Percentiles rank a stretch among this genome's conserved stretches.
Conservation (phyloP, 1,140 invertebrate species). For the Heliconius himera region DNA sequence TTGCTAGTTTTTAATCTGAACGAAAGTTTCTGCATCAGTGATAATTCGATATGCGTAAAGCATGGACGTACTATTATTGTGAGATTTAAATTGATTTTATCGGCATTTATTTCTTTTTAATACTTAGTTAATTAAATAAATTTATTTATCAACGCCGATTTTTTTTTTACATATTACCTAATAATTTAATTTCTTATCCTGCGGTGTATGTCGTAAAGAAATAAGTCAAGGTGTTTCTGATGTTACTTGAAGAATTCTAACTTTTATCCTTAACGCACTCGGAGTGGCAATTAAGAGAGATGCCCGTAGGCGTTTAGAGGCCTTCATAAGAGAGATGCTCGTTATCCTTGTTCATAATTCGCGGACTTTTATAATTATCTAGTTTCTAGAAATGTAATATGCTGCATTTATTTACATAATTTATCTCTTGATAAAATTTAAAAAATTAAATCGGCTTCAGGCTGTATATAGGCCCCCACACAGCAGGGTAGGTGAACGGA, state of each 20-base stretch:
- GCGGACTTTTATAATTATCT: not conserved
- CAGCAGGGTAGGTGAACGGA: no score
- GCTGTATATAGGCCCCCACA: no score
- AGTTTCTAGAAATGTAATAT: not conserved
- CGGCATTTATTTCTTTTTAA: not conserved
- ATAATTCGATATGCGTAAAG: no score
- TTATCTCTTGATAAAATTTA: not conserved
- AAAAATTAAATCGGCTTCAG: no score
- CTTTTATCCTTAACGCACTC: conserved; percentile 4
- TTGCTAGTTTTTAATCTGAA: no score
- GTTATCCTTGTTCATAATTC: not conserved
- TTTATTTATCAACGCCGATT: not conserved
- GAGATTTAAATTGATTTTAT: not conserved
- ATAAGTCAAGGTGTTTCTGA: not conserved
- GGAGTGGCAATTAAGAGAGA: not conserved
- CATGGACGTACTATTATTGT: not conserved
- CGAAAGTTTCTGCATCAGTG: no score
- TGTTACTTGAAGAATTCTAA: conserved; percentile 1
- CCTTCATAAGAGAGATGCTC: not conserved
- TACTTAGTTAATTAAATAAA: not conserved
- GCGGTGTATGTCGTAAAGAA: not conserved
- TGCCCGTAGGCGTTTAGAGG: not conserved
- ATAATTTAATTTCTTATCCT: not conserved
- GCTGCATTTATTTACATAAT: not conserved
- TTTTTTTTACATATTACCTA: not conserved